Evolutionary conservation across 1,140 invertebrate genomes (phyloP).

Genomic region (Scaptodrosophila lebanonensis): DNA sequence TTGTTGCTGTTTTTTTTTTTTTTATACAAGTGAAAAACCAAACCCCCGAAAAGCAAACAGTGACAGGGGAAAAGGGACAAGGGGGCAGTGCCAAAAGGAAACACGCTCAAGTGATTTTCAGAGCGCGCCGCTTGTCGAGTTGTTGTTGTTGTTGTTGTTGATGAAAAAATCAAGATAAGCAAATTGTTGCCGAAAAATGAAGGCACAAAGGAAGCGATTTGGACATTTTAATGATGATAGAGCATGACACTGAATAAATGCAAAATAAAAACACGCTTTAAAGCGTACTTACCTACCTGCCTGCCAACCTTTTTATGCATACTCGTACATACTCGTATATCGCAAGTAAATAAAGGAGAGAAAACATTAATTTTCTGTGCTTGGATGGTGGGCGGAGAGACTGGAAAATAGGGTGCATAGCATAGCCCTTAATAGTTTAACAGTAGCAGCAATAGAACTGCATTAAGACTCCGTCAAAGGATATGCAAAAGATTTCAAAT

Average conservation of each 20-base stretch:
- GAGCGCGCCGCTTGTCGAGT: constrained; percentile 32
- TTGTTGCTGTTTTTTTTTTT: constrained; percentile 28
- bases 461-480: too few species aligned
- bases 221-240: constrained; percentile 73
- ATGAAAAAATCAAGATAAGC: constrained; percentile 36
- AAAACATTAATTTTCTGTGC: too few species aligned
- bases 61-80: constrained; percentile 3
- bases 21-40: constrained; percentile 39
- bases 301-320: too few species aligned
- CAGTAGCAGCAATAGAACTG: too few species aligned
- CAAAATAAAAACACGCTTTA: constrained; percentile 59
- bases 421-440: too few species aligned
- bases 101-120: constrained; percentile 72
- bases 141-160: constrained; percentile 23
- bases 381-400: too few species aligned
- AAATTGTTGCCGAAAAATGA: constrained; percentile 72
- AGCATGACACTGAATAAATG: constrained; percentile 72
- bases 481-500: too few species aligned
- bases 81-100: constrained; percentile 51
- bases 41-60: constrained; percentile 36
- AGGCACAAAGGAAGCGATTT: constrained; percentile 68
- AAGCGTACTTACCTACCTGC: too few species aligned
- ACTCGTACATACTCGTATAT: too few species aligned
- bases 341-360: too few species aligned
- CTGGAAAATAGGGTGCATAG: too few species aligned